A percentile compares a stretch with the other conserved stretches of the same genome.
phyloP scores from a whole-genome alignment of 92 coral and sea anemone species.

The Palythoa grandiflora region DNA sequence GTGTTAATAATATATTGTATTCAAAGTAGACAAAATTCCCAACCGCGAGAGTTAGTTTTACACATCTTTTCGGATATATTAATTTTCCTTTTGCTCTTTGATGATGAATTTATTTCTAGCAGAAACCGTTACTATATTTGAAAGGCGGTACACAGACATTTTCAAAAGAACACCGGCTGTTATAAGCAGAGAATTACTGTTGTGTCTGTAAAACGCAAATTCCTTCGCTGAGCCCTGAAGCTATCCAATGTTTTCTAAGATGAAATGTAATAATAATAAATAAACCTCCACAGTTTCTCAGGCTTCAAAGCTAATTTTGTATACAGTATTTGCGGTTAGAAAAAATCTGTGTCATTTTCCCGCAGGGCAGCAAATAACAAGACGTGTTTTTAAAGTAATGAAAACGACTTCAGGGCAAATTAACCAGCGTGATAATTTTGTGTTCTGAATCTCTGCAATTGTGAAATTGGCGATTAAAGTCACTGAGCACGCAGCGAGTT shows the following conservation, averaged over 20 bases:
- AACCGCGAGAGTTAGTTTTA: slow-evolving; percentile 12
- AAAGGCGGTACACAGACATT: slow-evolving; percentile 11
- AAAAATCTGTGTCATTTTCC: not conserved
- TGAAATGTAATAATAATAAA: not conserved
- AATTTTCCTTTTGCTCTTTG: slow-evolving; percentile 8
- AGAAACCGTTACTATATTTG: slow-evolving; percentile 24
- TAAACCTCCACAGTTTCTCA: not conserved
- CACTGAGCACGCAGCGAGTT: not conserved
- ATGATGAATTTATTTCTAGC: slow-evolving; percentile 18
- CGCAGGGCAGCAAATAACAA: slow-evolving; percentile 9
- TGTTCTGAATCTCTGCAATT: not conserved
- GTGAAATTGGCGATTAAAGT: slow-evolving; percentile 13
- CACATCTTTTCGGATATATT: slow-evolving; percentile 35
- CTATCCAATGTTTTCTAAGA: not conserved
- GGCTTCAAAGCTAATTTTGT: slow-evolving; percentile 20
- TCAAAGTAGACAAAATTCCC: not conserved
- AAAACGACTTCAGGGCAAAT: not conserved
- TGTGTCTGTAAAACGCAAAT: not conserved
- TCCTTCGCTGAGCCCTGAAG: not conserved
- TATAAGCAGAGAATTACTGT: not conserved
- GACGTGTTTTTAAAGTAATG: not conserved
- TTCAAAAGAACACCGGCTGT: not conserved
- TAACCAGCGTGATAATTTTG: not conserved
- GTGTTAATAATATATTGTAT: not conserved
- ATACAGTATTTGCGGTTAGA: not conserved